Conservation (phyloP, 2,888 invertebrate genomes). For the Sinopyrophorus schimmeli region DNA sequence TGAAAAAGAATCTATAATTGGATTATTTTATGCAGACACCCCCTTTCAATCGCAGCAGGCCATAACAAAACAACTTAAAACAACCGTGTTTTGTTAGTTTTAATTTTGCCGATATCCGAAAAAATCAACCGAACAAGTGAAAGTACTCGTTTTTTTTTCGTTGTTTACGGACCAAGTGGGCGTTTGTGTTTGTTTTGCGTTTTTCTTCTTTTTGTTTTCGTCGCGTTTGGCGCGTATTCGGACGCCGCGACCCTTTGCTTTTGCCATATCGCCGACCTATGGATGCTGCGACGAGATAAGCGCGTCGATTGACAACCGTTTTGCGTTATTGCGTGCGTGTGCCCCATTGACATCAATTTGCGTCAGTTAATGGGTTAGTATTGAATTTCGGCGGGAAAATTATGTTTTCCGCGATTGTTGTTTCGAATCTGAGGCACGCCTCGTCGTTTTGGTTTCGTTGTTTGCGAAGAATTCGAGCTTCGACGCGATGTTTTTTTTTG, state of each 20-base stretch:
- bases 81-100: constrained; percentile 44
- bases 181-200: constrained; percentile 29
- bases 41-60: constrained; percentile 46
- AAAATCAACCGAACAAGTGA: constrained; percentile 39
- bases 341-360: constrained; percentile 45
- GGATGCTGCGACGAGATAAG: constrained; percentile 39
- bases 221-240: too few relatives aligned
- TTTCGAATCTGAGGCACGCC: too few relatives aligned
- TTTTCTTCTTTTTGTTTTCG: constrained; percentile 32
- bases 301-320: constrained; percentile 42
- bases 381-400: constrained; percentile 13
- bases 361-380: constrained; percentile 36
- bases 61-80: constrained; percentile 47
- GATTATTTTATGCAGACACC: constrained; percentile 47
- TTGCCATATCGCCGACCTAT: constrained; percentile 23
- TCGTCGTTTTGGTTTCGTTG: too few relatives aligned
- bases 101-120: constrained; percentile 40
- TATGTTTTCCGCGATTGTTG: constrained; percentile 9
- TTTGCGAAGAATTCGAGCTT: too few relatives aligned
- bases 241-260: constrained; percentile 19
- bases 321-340: constrained; percentile 44
- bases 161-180: constrained; percentile 34
- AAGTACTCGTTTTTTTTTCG: constrained; percentile 39
- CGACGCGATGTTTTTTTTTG: too few relatives aligned
- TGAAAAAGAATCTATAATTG: constrained; percentile 47